Conservation (phyloP, 2,113 vertebrate species). For the Phrynosoma blainvillii region DNA sequence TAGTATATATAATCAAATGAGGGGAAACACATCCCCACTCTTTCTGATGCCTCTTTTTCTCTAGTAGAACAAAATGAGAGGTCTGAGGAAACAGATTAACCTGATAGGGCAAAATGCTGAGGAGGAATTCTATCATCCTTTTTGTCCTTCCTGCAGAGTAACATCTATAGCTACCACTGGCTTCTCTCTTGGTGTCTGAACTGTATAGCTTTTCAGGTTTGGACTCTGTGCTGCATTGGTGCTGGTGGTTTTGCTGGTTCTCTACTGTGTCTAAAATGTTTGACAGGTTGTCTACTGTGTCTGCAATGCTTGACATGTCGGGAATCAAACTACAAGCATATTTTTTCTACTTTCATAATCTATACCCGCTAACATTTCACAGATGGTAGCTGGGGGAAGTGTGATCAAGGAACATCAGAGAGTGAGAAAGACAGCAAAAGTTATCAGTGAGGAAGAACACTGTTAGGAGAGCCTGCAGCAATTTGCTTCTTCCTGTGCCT, state of each 20-base stretch:
- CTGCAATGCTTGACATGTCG: not conserved
- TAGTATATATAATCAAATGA: no score
- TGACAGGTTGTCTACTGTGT: accelerated
- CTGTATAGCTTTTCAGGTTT: not conserved
- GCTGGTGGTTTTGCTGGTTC: not conserved
- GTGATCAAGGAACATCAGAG: no score
- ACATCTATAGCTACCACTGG: not conserved
- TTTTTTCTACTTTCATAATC: not conserved
- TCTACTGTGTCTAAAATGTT: accelerated
- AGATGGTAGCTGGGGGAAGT: no score
- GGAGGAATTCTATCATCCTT: not conserved
- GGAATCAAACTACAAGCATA: not conserved
- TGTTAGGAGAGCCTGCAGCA: no score
- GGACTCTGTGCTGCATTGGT: no score
- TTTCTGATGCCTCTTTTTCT: not conserved
- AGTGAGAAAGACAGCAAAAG: no score
- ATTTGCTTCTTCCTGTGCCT: no score
- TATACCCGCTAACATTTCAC: no score
- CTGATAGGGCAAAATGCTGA: not conserved
- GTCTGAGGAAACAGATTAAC: not conserved
- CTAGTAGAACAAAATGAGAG: not conserved
- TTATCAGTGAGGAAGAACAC: no score
- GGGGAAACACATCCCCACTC: no score
- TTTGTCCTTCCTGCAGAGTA: not conserved
- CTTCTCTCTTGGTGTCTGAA: not conserved